Percentiles rank a stretch among this genome's conserved stretches.
Conservation (phyloP, 2,797 vertebrate species). For the Knipowitschia caucasica region DNA sequence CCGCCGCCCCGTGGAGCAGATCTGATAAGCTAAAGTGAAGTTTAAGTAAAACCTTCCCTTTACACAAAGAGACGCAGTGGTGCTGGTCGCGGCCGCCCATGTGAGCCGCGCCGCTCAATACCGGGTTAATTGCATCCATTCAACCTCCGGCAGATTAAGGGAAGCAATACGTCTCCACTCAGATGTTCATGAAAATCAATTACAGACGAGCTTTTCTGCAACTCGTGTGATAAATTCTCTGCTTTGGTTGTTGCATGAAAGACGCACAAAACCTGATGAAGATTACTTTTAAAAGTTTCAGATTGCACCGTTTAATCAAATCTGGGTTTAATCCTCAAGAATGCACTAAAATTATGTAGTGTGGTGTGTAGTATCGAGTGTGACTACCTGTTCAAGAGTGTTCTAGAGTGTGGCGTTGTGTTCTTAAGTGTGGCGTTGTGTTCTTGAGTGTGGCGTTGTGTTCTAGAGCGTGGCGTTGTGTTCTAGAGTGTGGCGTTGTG, state of each 20-base stretch:
- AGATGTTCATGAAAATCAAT: slow-evolving; percentile 48
- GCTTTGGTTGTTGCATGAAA: neutral
- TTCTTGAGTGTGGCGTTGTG: too few relatives aligned
- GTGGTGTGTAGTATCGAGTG: too few relatives aligned
- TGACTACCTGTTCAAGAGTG: too few relatives aligned
- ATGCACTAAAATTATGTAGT: too few relatives aligned
- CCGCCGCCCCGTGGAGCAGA: neutral
- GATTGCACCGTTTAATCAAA: too few relatives aligned
- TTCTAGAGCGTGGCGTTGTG: too few relatives aligned
- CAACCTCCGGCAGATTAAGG: slow-evolving; percentile 38
- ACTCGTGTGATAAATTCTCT: slow-evolving; percentile 27
- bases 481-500: too few relatives aligned
- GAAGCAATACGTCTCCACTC: slow-evolving; percentile 26
- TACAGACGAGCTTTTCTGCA: slow-evolving; percentile 29
- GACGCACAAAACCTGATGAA: neutral
- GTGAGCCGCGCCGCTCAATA: slow-evolving; percentile 32
- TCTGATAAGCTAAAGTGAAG: slow-evolving; percentile 14
- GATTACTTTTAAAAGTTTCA: neutral
- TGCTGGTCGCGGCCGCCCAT: slow-evolving; percentile 12
- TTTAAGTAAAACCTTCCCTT: slow-evolving; percentile 9
- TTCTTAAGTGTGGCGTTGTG: too few relatives aligned
- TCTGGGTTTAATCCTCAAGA: too few relatives aligned
- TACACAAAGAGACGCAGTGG: slow-evolving; percentile 14
- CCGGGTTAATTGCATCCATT: slow-evolving; percentile 39
- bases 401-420: too few relatives aligned